These are phyloP conservation scores for Zele albiditarsus DNA, from an alignment of 2,888 invertebrate genomes.

Conservation along the genomic window DNA sequence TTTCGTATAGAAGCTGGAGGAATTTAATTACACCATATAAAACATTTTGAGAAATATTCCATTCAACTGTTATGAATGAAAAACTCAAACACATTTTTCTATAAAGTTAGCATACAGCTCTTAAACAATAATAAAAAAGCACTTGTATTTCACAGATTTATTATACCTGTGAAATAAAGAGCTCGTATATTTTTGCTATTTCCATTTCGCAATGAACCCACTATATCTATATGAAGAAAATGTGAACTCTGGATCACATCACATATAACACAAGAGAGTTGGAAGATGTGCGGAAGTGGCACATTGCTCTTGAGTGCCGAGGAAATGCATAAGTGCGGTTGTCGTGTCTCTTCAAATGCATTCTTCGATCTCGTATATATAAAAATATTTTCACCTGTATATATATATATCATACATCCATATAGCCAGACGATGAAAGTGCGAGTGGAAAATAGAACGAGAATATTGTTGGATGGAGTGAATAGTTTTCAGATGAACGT, in stretches of 20 bases:
- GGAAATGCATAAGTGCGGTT: slow-evolving; percentile 40
- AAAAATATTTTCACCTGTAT: slow-evolving; percentile 14
- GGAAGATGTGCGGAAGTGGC: slow-evolving; percentile 31
- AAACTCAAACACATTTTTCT: background rate
- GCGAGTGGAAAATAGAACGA: slow-evolving; percentile 29
- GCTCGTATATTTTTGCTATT: slow-evolving; percentile 16
- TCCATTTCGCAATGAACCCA: background rate
- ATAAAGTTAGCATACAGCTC: background rate
- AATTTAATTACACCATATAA: slow-evolving; percentile 35
- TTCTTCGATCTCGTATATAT: slow-evolving; percentile 50
- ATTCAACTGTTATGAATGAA: slow-evolving; percentile 30
- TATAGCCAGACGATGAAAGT: slow-evolving; percentile 9
- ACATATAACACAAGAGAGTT: background rate
- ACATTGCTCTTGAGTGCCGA: slow-evolving; percentile 30
- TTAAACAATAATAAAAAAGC: background rate
- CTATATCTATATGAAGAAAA: background rate
- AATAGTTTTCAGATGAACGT: slow-evolving; percentile 44
- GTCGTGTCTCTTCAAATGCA: slow-evolving; percentile 53
- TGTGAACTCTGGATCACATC: slow-evolving; percentile 15
- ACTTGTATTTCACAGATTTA: background rate
- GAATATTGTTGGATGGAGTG: slow-evolving; percentile 41
- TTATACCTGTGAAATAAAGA: slow-evolving; percentile 8
- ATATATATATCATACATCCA: background rate
- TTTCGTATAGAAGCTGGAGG: slow-evolving; percentile 6
- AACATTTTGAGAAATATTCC: slow-evolving; percentile 36